These are phyloP conservation scores for Drosophila macrospina DNA, from an alignment of 2,888 invertebrate genomes.

Conservation along the genomic window DNA sequence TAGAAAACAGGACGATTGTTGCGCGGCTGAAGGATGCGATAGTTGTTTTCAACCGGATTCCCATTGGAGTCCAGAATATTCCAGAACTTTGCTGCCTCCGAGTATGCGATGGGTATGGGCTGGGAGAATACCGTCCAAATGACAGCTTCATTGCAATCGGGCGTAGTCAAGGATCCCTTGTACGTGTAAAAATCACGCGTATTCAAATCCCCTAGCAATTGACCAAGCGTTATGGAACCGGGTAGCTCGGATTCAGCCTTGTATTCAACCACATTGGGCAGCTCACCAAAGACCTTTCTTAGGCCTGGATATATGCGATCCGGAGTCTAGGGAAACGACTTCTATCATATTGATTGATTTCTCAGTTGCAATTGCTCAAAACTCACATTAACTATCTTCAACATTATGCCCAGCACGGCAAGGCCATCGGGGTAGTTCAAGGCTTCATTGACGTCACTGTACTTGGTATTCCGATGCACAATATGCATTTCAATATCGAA, in stretches of 20 bases:
- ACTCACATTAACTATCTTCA: slow-evolving; percentile 71
- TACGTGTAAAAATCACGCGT: slow-evolving; percentile 78
- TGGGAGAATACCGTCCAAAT: slow-evolving; percentile 89
- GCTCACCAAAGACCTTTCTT: slow-evolving; percentile 58
- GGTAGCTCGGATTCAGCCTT: slow-evolving; percentile 45
- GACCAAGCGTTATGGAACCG: slow-evolving; percentile 68
- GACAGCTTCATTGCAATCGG: slow-evolving; percentile 89
- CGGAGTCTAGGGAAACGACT: slow-evolving; percentile 43
- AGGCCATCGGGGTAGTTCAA: slow-evolving; percentile 86
- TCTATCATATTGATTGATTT: neutral
- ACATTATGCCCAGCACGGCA: slow-evolving; percentile 88
- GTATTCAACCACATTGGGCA: slow-evolving; percentile 59
- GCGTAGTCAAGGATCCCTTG: slow-evolving; percentile 91
- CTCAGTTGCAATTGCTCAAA: too few species aligned
- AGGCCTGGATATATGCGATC: slow-evolving; percentile 68
- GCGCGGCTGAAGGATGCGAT: slow-evolving; percentile 61
- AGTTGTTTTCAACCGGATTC: slow-evolving; percentile 64
- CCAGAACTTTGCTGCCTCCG: slow-evolving; percentile 70
- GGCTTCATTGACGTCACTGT: slow-evolving; percentile 86
- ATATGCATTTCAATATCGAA: slow-evolving; percentile 88
- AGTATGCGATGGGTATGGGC: slow-evolving; percentile 85
- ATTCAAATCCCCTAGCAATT: slow-evolving; percentile 76
- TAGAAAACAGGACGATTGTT: slow-evolving; percentile 57
- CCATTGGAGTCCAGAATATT: slow-evolving; percentile 54
- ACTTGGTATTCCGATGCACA: slow-evolving; percentile 88